A percentile compares a stretch with the other conserved stretches of the same genome.
phyloP scores from a whole-genome alignment of 2,113 vertebrate species.

The Pungitius pungitius region DNA sequence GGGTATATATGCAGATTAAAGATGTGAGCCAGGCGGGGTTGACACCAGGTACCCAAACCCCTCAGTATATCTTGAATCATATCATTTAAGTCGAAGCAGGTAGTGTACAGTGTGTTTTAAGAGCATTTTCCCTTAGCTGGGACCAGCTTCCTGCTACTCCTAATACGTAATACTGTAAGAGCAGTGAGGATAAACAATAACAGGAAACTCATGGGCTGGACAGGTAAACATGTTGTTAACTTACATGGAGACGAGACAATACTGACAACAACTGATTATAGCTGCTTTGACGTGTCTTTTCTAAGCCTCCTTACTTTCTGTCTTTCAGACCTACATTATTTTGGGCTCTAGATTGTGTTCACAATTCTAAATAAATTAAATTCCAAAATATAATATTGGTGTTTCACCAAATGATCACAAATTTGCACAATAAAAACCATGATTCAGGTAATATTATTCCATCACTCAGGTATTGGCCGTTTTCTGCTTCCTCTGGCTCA shows the following conservation, averaged over 20 bases:
- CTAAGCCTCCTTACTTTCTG: not conserved
- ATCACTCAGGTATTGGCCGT: not conserved
- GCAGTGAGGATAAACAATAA: not conserved
- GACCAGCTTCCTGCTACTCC: not conserved
- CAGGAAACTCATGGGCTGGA: not conserved
- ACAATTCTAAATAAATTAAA: not conserved
- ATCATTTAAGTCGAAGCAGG: not conserved
- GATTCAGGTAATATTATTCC: not conserved
- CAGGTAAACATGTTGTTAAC: not conserved
- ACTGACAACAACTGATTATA: not conserved
- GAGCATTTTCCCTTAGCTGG: not conserved
- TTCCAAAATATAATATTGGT: not conserved
- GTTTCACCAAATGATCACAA: not conserved
- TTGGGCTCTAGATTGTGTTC: not conserved
- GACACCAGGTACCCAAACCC: not conserved
- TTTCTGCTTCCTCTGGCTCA: not conserved
- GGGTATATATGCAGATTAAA: slow-evolving; percentile 17
- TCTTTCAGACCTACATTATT: not conserved
- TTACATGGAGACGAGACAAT: not conserved
- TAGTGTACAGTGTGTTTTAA: not conserved
- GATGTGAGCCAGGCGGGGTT: slow-evolving; percentile 4
- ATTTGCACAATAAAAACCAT: not conserved
- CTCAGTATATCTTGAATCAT: too few species aligned
- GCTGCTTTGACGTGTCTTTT: not conserved
- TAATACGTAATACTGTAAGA: not conserved